Base-by-base conservation (phyloP, 2,113 vertebrate species). In the Scalopus aquaticus region DNA sequence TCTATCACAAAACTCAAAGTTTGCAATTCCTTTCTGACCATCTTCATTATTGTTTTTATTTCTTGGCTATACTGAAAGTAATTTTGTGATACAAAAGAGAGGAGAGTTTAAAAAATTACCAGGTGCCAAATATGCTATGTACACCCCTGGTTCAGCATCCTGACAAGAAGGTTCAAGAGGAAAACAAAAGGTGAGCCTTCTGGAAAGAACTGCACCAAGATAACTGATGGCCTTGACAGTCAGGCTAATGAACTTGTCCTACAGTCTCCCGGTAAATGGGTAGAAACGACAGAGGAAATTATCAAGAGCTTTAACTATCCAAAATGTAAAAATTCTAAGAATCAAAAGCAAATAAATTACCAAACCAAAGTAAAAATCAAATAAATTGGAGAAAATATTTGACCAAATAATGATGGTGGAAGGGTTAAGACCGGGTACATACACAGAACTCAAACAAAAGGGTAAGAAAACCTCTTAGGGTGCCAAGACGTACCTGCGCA, bases 291-390 rank as follows among this genome's bases (percentile, higher is more conserved):
- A 73, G 54, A 37, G 58, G 83, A 86, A 72, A 84, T 22, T 49
- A 74, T 8, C 15, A 82, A 80, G 32, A 86, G 9, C 44, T 28
- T 22, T 16, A 12, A 76, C 54, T 32, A 46, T 10, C 30, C n/a
- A 67, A 80, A 84, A 46, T 11, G 46, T 32, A 84, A 81, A 28
- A 58, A 16, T 67, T 81, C 9, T 51, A 87, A 60, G 42, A 58
- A 87, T 82, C 73, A 69, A 87, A 60, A 70, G 60, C n/a, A 64
- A 86, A 81, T 35, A 80, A 72, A 86, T 20, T 28, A 32, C 30
- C 16, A 74, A 80, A 91, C 11, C 13, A 83, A 86, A 87, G 54
- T 26, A 32, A 51, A 93, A 92, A 42, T 76, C 80, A 77, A 92
- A 56, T 72, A 58, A 90, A 58, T 22, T 30, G 19, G 32, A 69